Conservation (phyloP, 53 echinoderm and acorn worm genomes). For the Stichopus horrens region DNA sequence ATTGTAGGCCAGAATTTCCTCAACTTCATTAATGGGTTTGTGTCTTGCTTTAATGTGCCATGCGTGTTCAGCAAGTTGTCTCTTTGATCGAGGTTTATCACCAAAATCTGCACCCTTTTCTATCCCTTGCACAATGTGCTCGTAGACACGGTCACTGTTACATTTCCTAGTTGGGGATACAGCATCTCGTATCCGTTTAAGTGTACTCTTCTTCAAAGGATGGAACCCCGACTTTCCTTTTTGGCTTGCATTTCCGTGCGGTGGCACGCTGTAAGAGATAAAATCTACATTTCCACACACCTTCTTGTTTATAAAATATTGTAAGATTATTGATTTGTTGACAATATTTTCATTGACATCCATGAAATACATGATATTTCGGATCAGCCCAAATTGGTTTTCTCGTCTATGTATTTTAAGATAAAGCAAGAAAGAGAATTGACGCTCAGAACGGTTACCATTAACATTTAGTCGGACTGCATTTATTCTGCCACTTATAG, state of each 20-base stretch:
- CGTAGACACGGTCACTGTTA: constrained; percentile 24
- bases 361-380: constrained; percentile 26
- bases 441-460: neutral
- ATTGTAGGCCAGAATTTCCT: constrained; percentile 2
- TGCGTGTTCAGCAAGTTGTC: constrained; percentile 14
- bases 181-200: neutral
- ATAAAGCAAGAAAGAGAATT: neutral
- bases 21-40: constrained; percentile 10
- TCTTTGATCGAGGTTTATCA: constrained; percentile 10
- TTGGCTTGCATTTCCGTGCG: constrained; percentile 7
- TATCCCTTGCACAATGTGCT: neutral
- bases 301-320: constrained; percentile 23
- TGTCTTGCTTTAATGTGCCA: constrained; percentile 10
- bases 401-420: constrained; percentile 27
- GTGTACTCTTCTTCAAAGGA: constrained; percentile 5
- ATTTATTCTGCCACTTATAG: neutral
- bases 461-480: neutral
- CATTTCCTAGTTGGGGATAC: constrained; percentile 24
- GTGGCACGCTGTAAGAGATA: constrained; percentile 15
- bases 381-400: constrained; percentile 1
- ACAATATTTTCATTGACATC: neutral
- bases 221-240: neutral
- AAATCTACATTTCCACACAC: constrained; percentile 20
- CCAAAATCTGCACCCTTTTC: constrained; percentile 5
- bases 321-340: neutral